Conservation (phyloP, 30 jellyfish, hydroid and myxozoan species). For the Aurelia aurita region DNA sequence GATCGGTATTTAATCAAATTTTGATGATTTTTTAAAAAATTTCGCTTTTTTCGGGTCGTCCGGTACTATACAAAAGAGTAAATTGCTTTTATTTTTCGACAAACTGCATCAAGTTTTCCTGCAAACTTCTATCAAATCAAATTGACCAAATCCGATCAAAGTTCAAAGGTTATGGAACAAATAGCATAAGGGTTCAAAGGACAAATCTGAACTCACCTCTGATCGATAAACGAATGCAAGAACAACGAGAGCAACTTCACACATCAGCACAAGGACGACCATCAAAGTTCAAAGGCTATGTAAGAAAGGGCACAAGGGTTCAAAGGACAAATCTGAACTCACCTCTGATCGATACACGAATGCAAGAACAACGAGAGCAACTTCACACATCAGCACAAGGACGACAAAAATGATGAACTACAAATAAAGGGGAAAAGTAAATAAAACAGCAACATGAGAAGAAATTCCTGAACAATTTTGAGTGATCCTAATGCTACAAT, state of each 20-base stretch:
- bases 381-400: conserved; percentile 68
- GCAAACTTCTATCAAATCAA: no score
- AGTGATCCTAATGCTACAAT: no score
- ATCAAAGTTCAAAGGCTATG: not conserved
- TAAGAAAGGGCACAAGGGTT: not conserved
- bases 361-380: conserved; percentile 77
- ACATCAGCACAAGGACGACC: no score
- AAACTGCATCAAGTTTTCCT: no score
- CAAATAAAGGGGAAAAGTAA: conserved; percentile 2
- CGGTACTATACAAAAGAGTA: no score
- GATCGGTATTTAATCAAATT: no score
- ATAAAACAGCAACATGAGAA: no score
- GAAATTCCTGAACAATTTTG: no score
- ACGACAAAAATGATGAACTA: conserved; percentile 74
- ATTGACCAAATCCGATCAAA: no score
- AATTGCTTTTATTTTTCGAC: no score
- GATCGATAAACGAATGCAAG: conserved; percentile 74
- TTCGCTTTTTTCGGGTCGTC: no score
- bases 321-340: not conserved
- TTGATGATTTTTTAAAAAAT: no score
- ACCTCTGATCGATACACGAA: conserved; percentile 74
- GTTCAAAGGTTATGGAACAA: not conserved
- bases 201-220: conserved; percentile 38
- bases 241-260: conserved; percentile 77
- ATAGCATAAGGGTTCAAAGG: not conserved